A percentile compares a stretch with the other conserved stretches of the same genome.
Conservation (phyloP, 1,140 invertebrate species). For the Mamestra configurata region DNA sequence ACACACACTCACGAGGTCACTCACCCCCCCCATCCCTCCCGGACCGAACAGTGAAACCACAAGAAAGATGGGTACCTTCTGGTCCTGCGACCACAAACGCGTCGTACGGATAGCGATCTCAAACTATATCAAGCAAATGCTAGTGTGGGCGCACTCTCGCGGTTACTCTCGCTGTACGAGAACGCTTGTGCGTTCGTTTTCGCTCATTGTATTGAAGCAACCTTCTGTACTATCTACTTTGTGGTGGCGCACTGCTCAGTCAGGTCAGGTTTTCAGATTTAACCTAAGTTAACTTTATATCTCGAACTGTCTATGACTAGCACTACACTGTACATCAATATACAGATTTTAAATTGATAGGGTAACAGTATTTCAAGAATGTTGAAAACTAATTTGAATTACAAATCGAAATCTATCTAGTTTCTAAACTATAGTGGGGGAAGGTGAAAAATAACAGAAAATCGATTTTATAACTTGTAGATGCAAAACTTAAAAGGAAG, state of each 20-base stretch:
- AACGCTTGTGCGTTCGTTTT: too few relatives aligned
- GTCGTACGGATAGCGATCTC: too few relatives aligned
- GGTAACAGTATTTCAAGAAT: neutral
- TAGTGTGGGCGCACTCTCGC: too few relatives aligned
- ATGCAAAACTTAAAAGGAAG: slow-evolving; percentile 15
- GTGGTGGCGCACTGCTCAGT: neutral
- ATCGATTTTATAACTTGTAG: neutral
- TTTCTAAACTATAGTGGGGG: slow-evolving; percentile 46
- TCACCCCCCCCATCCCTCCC: neutral
- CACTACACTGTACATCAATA: slow-evolving; percentile 13
- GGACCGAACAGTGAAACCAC: too few relatives aligned
- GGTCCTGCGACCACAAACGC: too few relatives aligned
- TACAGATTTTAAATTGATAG: neutral
- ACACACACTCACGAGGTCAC: slow-evolving; percentile 18
- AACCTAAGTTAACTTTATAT: neutral
- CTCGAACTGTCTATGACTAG: slow-evolving; percentile 8
- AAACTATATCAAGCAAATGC: too few relatives aligned
- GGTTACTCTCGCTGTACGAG: too few relatives aligned
- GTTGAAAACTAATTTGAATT: neutral
- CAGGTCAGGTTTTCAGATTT: neutral
- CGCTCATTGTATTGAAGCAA: too few relatives aligned
- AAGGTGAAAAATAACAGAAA: slow-evolving; percentile 43
- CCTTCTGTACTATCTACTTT: too few relatives aligned
- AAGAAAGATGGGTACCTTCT: too few relatives aligned
- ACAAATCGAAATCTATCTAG: slow-evolving; percentile 22